These are phyloP conservation scores for Monopterus albus DNA, from an alignment of 2,113 vertebrate genomes.

Conservation along the genomic window DNA sequence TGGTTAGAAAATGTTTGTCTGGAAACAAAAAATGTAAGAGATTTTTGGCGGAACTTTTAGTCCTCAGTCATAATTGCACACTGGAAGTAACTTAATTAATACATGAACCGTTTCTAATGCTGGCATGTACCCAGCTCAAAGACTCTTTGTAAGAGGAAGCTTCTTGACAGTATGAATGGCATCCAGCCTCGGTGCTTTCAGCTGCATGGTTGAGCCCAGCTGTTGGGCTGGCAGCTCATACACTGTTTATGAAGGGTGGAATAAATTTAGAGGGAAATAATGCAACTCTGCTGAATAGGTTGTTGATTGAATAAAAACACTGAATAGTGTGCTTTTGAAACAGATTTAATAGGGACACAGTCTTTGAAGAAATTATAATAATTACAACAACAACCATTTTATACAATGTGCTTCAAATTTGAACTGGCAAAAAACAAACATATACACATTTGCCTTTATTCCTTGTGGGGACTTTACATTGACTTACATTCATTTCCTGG, in stretches of 20 bases:
- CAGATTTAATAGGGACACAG: background rate
- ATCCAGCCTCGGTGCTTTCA: constrained; percentile 11
- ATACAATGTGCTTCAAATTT: background rate
- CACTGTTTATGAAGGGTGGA: constrained; percentile 6
- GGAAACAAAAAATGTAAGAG: background rate
- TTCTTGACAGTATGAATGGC: constrained; percentile 21
- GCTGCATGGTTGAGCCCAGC: constrained; percentile 30
- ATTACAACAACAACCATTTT: background rate
- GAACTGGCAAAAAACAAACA: background rate
- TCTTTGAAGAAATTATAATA: background rate
- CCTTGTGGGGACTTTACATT: no score
- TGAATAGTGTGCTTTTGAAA: background rate
- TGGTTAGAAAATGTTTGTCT: constrained; percentile 1
- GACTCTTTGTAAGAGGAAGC: background rate
- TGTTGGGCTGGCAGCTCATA: constrained; percentile 14
- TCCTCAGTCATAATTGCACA: constrained; percentile 21
- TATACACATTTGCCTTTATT: no score
- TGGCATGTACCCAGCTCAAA: background rate
- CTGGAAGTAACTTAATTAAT: constrained; percentile 39
- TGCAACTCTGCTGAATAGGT: background rate
- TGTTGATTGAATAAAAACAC: constrained; percentile 13
- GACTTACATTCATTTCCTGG: no score
- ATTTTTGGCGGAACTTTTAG: background rate
- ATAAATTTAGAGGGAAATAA: constrained; percentile 10
- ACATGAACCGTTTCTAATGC: constrained; percentile 4